These are phyloP conservation scores for Drosophila anceps DNA, from an alignment of 2,888 invertebrate species.

Conservation along the genomic window DNA sequence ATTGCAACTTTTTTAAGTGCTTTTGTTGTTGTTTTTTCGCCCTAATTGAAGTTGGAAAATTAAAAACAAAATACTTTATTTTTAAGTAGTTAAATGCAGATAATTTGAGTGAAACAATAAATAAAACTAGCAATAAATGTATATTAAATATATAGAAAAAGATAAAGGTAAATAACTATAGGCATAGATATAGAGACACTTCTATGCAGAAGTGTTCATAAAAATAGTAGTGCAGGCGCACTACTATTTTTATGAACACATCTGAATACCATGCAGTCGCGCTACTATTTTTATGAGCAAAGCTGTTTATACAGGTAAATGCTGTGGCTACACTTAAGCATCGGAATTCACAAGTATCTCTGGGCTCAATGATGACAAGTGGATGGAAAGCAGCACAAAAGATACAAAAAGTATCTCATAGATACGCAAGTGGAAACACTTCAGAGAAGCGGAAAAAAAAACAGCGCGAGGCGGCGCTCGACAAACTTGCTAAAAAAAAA, in stretches of 20 bases:
- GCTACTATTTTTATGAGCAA: too few relatives aligned
- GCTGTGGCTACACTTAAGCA: neutral
- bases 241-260: too few relatives aligned
- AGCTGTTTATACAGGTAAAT: neutral
- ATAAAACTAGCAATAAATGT: neutral
- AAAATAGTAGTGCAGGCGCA: too few relatives aligned
- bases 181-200: neutral
- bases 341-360: neutral
- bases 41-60: slow-evolving; percentile 15
- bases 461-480: slow-evolving; percentile 5
- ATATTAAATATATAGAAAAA: neutral
- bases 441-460: slow-evolving; percentile 3
- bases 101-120: slow-evolving; percentile 3
- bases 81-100: neutral
- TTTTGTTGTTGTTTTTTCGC: slow-evolving; percentile 31
- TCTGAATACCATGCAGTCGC: too few relatives aligned
- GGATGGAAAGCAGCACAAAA: slow-evolving; percentile 1
- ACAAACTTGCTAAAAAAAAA: neutral
- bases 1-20: slow-evolving; percentile 47
- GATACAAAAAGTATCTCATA: slow-evolving; percentile 25
- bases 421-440: slow-evolving; percentile 20
- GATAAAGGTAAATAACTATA: too few relatives aligned
- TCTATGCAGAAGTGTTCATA: neutral
- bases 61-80: neutral
- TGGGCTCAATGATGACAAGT: slow-evolving; percentile 18